Evolutionary conservation across 1,140 invertebrate species (phyloP).

Genomic region (Pogonus chalceus): DNA sequence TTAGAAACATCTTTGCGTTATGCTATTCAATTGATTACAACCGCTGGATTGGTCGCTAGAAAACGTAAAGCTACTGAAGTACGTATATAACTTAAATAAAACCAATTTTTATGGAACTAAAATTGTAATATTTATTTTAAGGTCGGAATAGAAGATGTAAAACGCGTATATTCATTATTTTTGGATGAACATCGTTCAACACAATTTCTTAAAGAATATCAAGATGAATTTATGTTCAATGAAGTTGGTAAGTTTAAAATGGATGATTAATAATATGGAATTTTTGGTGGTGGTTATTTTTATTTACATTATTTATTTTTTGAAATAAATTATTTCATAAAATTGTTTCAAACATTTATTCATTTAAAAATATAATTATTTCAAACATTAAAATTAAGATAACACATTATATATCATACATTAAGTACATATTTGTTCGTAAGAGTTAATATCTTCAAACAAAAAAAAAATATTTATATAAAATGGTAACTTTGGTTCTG

Average conservation of each 20-base stretch:
- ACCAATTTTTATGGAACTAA: slow-evolving; percentile 7
- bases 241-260: slow-evolving; percentile 42
- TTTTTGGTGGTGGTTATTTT: too few relatives aligned
- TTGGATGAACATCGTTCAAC: slow-evolving; percentile 87
- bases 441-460: too few relatives aligned
- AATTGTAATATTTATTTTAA: slow-evolving; percentile 25
- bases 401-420: too few relatives aligned
- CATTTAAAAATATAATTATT: too few relatives aligned
- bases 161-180: slow-evolving; percentile 89
- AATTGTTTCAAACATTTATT: too few relatives aligned
- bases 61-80: slow-evolving; percentile 75
- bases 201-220: slow-evolving; percentile 91
- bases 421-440: too few relatives aligned
- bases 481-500: too few relatives aligned
- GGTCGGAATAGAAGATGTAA: slow-evolving; percentile 83
- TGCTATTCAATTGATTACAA: slow-evolving; percentile 97
- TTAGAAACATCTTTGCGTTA: slow-evolving; percentile 90
- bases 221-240: slow-evolving; percentile 91
- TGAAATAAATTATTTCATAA: too few relatives aligned
- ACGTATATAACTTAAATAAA: slow-evolving; percentile 10
- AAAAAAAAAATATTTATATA: too few relatives aligned
- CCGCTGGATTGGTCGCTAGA: slow-evolving; percentile 79
- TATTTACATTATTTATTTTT: too few relatives aligned
- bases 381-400: too few relatives aligned
- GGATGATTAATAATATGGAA: too few relatives aligned